Percentiles rank a stretch among this genome's conserved stretches.
These are phyloP conservation scores for Cynaeus angustus DNA, from an alignment of 2,888 invertebrate genomes.

Conservation along the genomic window DNA sequence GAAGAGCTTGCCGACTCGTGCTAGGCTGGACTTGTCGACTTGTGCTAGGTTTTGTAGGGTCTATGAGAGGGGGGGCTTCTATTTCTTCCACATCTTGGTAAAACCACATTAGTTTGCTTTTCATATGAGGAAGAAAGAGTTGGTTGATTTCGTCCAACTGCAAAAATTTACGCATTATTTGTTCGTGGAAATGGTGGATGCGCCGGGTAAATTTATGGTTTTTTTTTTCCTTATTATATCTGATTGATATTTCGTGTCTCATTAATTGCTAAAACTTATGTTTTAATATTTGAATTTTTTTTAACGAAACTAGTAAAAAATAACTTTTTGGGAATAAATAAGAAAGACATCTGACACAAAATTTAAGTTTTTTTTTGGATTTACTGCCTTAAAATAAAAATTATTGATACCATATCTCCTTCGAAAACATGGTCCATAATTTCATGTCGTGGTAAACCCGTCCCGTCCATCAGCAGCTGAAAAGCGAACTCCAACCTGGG, in stretches of 20 bases:
- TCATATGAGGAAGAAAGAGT: slow-evolving; percentile 88
- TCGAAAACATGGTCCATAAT: slow-evolving; percentile 94
- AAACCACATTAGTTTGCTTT: slow-evolving; percentile 90
- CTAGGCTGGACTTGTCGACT: slow-evolving; percentile 65
- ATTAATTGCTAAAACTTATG: too few relatives aligned
- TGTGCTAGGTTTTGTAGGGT: slow-evolving; percentile 63
- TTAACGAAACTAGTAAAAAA: too few relatives aligned
- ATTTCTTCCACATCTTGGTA: slow-evolving; percentile 90
- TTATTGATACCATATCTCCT: slow-evolving; percentile 83
- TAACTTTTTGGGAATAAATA: too few relatives aligned
- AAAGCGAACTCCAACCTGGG: slow-evolving; percentile 93
- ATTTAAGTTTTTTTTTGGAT: slow-evolving; percentile 12
- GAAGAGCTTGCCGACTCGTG: slow-evolving; percentile 67
- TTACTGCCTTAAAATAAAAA: slow-evolving; percentile 1
- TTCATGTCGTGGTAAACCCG: slow-evolving; percentile 85
- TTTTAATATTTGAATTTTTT: too few relatives aligned
- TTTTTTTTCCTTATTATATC: too few relatives aligned
- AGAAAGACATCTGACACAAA: too few relatives aligned
- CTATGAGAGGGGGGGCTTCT: slow-evolving; percentile 63
- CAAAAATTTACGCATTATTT: too few relatives aligned
- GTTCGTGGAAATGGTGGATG: too few relatives aligned
- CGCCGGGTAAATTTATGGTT: too few relatives aligned
- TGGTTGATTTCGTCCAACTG: slow-evolving; percentile 92
- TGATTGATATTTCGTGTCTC: too few relatives aligned
- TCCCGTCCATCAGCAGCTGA: slow-evolving; percentile 89